Evolutionary conservation across 2,797 vertebrate species (phyloP).

Genomic region (Chaunax sp.): DNA sequence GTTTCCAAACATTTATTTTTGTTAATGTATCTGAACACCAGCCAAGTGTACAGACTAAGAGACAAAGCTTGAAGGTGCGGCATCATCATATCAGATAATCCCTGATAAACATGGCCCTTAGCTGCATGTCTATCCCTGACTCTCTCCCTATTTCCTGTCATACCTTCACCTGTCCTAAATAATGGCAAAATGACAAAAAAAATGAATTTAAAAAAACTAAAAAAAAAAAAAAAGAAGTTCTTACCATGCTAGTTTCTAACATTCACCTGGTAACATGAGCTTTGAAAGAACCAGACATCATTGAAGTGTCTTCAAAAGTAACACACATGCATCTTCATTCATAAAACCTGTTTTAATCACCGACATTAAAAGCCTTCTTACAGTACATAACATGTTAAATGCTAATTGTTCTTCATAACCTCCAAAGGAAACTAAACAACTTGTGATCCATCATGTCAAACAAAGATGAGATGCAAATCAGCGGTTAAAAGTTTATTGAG

Average conservation of each 20-base stretch:
- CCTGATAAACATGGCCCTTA: no score
- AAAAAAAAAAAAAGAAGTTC: no score
- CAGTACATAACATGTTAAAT: background rate
- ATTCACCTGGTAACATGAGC: background rate
- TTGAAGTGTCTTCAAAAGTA: background rate
- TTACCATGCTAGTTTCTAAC: no score
- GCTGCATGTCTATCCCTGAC: no score
- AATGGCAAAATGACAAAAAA: no score
- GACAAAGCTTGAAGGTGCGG: no score
- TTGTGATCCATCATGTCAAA: constrained; percentile 1
- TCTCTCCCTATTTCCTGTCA: no score
- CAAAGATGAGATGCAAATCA: constrained; percentile 38
- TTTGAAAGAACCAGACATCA: background rate
- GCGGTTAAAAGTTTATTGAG: constrained; percentile 75
- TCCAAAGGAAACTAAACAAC: background rate
- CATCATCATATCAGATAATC: no score
- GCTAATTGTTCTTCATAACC: background rate
- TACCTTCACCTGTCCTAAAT: no score
- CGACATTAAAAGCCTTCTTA: background rate
- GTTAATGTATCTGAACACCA: background rate
- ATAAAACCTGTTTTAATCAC: background rate
- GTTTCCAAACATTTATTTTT: background rate
- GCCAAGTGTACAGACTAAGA: background rate
- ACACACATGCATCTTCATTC: background rate
- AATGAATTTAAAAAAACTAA: no score